These are phyloP conservation scores for Macroglossus sobrinus DNA, from an alignment of 2,113 vertebrate species.

Conservation along the genomic window DNA sequence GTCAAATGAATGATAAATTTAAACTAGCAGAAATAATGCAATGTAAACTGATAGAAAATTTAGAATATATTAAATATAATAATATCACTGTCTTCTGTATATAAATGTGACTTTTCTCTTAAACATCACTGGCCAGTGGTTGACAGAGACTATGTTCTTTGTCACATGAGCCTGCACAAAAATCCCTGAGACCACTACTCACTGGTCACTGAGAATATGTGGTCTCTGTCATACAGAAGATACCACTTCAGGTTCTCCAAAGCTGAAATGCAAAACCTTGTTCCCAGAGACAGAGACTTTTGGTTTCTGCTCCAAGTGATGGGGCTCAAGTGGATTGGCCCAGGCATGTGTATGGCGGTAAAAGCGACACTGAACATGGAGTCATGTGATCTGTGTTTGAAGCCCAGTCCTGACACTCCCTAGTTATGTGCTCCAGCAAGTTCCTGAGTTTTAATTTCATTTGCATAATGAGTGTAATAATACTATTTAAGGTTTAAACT, in stretches of 20 bases:
- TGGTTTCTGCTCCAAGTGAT: not conserved
- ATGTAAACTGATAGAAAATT: not conserved
- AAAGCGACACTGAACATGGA: not conserved
- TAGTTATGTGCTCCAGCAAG: not conserved
- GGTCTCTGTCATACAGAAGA: not conserved
- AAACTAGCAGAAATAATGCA: conserved; percentile 14
- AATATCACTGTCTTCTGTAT: not conserved
- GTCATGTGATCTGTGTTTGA: not conserved
- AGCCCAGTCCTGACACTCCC: not conserved
- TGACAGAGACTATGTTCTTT: not conserved
- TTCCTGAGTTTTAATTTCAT: not conserved
- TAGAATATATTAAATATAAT: not conserved
- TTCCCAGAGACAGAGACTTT: not conserved
- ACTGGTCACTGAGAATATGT: not conserved
- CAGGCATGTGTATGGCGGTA: not conserved
- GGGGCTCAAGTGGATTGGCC: not conserved
- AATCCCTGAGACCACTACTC: not conserved
- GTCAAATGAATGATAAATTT: not conserved
- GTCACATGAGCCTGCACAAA: not conserved
- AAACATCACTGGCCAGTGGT: not conserved
- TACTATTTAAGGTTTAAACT: not conserved
- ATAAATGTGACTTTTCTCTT: not conserved
- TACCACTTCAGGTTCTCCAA: not conserved
- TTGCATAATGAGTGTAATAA: not conserved
- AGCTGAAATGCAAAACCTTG: not conserved